Evolutionary conservation across 2,113 vertebrate genomes (phyloP), one percentile per base, ranked within the genome.

Genomic region (Amia ocellicauda): DNA sequence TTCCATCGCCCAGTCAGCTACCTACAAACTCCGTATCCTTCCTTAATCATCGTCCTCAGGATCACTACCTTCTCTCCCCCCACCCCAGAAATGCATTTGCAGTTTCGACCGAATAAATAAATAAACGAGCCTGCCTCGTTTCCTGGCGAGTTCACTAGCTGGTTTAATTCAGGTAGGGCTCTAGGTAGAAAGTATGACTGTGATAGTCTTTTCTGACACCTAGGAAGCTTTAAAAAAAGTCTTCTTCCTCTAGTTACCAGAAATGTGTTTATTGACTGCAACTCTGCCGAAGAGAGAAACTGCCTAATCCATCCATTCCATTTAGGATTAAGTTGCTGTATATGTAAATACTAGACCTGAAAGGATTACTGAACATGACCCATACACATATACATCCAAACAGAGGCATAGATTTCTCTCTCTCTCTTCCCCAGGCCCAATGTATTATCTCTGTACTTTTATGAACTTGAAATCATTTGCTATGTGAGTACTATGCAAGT

Each of bases 1-100:
- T 86, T 78, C 83, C 77, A 74, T 73, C 50, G 75, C 68, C 60
- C 66, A 80, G 71, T 61, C 62, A 78, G 74, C 66, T 71, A 70
- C 74, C 63, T 54, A 31, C 64, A 36, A 67, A 74, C 73, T 79
- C 79, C 73, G 60, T 71, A 63, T 67, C 64, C 58, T 67, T 60
- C 60, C 29, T 69, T 82, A 78, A 84, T 83, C 76, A 69, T 76
- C 24, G 41, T 69, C 66, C 65, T 40, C 50, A 3, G 61, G 56
- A 71, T 69, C 58, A 47, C 43, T 31, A 49, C 62, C 51, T 47
- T 19, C 56, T 49, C 62, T 53, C 1, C 22, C 58, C 66, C 56
- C 63, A 50, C n/a, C 22, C 8, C 14, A 1, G 31, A 36, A 36
- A n/a, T 45, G 28, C 53, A 28, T 55, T 29, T 29, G 47, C 43